phyloP scores from a whole-genome alignment of 2,797 vertebrate genomes.

The Sylvilagus floridanus region DNA sequence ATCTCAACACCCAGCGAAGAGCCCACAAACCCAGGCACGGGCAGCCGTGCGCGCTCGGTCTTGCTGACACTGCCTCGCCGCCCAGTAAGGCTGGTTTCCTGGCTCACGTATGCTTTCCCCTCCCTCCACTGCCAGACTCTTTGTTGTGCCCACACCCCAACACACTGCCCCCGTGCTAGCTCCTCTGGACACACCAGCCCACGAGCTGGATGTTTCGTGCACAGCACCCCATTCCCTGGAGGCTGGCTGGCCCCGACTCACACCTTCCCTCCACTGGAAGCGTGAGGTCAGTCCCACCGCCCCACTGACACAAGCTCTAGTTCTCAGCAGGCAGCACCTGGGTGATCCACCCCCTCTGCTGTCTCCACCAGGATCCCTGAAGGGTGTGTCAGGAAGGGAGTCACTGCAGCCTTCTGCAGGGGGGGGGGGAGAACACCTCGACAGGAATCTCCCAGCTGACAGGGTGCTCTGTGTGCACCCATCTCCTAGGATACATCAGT shows the following conservation, averaged over 20 bases:
- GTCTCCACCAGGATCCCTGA: background rate
- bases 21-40: background rate
- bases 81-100: slow-evolving; percentile 6
- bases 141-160: slow-evolving; percentile 3
- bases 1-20: slow-evolving; percentile 38
- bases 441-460: slow-evolving; percentile 74
- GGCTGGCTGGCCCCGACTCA: slow-evolving; percentile 72
- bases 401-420: slow-evolving; percentile 6
- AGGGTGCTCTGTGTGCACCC: slow-evolving; percentile 69
- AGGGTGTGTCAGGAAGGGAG: slow-evolving; percentile 64
- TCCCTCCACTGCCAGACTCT: slow-evolving; percentile 42
- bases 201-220: slow-evolving; percentile 46
- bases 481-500: slow-evolving; percentile 84
- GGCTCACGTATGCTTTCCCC: background rate
- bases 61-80: background rate
- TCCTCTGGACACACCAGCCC: slow-evolving; percentile 54
- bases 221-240: slow-evolving; percentile 61
- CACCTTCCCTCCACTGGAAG: slow-evolving; percentile 75
- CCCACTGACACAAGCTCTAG: slow-evolving; percentile 27
- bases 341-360: slow-evolving; percentile 28
- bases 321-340: slow-evolving; percentile 29
- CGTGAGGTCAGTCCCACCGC: slow-evolving; percentile 69
- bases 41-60: background rate
- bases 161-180: background rate
- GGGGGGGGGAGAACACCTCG: slow-evolving; percentile 45